These are phyloP conservation scores for Puntigrus tetrazona DNA, from an alignment of 2,113 vertebrate genomes.

Conservation along the genomic window DNA sequence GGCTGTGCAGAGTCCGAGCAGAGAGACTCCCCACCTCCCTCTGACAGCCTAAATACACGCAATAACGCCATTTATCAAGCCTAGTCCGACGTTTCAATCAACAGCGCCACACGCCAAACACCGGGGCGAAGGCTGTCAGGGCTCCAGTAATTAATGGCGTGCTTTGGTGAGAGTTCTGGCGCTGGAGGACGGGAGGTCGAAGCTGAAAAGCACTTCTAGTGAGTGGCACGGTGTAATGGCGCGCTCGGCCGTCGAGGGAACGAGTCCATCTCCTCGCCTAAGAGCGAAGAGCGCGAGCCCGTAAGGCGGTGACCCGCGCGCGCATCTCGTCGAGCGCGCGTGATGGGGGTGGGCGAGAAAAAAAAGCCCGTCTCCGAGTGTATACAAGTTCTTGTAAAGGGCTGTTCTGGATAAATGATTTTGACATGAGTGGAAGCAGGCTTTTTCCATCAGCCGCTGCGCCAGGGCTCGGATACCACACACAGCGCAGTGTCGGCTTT, in stretches of 20 bases:
- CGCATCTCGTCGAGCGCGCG: slow-evolving; percentile 44
- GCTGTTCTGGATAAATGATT: slow-evolving; percentile 89
- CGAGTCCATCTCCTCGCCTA: background rate
- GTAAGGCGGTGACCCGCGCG: background rate
- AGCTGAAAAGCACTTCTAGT: background rate
- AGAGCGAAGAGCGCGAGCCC: background rate
- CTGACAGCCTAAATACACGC: slow-evolving; percentile 70
- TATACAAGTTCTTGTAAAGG: slow-evolving; percentile 65
- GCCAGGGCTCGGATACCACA: slow-evolving; percentile 89
- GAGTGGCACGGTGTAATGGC: background rate
- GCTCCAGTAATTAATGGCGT: slow-evolving; percentile 42
- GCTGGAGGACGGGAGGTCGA: slow-evolving; percentile 16
- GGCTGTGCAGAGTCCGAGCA: slow-evolving; percentile 64
- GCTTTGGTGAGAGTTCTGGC: slow-evolving; percentile 35
- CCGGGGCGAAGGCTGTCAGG: slow-evolving; percentile 66
- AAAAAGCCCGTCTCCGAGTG: slow-evolving; percentile 35
- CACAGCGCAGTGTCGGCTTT: slow-evolving; percentile 96
- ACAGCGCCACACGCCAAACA: slow-evolving; percentile 74
- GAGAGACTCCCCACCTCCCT: slow-evolving; percentile 66
- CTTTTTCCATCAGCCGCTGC: slow-evolving; percentile 93
- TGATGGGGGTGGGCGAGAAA: slow-evolving; percentile 20
- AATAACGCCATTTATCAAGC: slow-evolving; percentile 80
- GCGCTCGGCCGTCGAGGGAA: background rate
- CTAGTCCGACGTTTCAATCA: slow-evolving; percentile 72
- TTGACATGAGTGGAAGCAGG: slow-evolving; percentile 95